A percentile compares a stretch with the other conserved stretches of the same genome.
Conservation (phyloP, 2,888 invertebrate species). For the Lathronympha strigana region DNA sequence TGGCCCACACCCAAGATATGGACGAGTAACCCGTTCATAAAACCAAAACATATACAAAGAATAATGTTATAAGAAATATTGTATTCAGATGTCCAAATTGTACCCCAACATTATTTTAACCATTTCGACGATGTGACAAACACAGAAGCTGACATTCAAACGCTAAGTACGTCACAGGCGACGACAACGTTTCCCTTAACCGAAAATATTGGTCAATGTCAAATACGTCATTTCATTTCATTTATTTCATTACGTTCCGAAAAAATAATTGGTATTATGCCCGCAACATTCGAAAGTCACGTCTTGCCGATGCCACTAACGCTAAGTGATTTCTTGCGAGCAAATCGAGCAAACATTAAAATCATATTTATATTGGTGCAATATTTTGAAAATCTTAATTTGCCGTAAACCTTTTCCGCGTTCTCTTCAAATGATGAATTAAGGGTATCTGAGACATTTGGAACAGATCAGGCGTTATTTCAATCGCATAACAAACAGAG, state of each 20-base stretch:
- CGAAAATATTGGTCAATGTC: no score
- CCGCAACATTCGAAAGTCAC: no score
- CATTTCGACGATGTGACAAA: no score
- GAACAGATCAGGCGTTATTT: conserved; percentile 8
- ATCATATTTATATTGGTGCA: neutral
- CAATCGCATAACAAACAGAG: neutral
- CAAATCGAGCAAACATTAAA: neutral
- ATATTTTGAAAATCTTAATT: neutral
- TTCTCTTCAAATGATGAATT: conserved; percentile 25
- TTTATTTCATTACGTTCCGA: no score
- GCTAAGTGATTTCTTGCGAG: neutral
- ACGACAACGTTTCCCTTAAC: no score
- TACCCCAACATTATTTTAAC: neutral
- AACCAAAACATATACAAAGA: conserved; percentile 19
- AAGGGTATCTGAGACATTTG: conserved; percentile 26
- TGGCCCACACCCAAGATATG: neutral
- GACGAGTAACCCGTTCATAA: conserved; percentile 8
- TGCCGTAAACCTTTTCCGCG: conserved; percentile 6
- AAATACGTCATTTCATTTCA: no score
- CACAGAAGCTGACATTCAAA: no score
- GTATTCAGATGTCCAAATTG: neutral
- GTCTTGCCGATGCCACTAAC: no score
- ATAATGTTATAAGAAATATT: neutral
- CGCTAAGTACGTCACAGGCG: no score
- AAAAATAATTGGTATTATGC: no score